A percentile compares a stretch with the other conserved stretches of the same genome.
Conservation (phyloP, 2,888 invertebrate genomes). For the Augiades crinisus region DNA sequence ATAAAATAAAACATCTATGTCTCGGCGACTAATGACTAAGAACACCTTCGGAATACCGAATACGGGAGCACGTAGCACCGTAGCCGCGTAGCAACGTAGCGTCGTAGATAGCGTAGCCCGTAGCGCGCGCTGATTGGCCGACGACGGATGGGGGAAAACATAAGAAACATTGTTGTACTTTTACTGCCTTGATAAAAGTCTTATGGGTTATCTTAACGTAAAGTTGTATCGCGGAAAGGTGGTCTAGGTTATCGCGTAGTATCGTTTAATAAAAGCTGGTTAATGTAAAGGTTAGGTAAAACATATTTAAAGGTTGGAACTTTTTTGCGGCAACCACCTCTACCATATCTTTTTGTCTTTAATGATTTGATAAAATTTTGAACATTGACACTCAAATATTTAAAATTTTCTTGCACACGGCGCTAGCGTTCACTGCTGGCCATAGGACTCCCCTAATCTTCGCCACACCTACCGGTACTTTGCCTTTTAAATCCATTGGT, state of each 20-base stretch:
- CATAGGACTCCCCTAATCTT: too few species aligned
- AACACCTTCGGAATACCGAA: conserved; percentile 77
- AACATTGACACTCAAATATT: too few species aligned
- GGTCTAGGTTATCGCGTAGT: conserved; percentile 2
- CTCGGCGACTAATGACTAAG: conserved; percentile 63
- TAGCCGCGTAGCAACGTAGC: conserved; percentile 20
- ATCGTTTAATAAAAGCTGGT: too few species aligned
- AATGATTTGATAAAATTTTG: too few species aligned
- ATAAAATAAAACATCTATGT: conserved; percentile 77
- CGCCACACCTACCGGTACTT: too few species aligned
- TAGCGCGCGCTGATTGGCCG: conserved; percentile 24
- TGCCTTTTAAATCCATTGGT: too few species aligned
- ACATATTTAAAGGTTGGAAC: conserved; percentile 56
- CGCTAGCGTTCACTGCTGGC: too few species aligned
- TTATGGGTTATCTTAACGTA: conserved; percentile 20
- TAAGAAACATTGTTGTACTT: conserved; percentile 17
- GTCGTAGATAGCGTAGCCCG: conserved; percentile 24
- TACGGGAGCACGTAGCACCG: conserved; percentile 19
- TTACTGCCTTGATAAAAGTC: conserved; percentile 19
- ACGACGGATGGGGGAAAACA: conserved; percentile 23
- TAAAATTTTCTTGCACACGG: too few species aligned
- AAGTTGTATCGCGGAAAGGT: conserved; percentile 11
- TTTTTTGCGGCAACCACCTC: too few species aligned
- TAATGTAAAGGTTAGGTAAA: too few species aligned
- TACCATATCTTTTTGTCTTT: too few species aligned